These are phyloP conservation scores for Stichodactyla helianthus DNA, from an alignment of 64 coral and sea anemone genomes.

Conservation along the genomic window DNA sequence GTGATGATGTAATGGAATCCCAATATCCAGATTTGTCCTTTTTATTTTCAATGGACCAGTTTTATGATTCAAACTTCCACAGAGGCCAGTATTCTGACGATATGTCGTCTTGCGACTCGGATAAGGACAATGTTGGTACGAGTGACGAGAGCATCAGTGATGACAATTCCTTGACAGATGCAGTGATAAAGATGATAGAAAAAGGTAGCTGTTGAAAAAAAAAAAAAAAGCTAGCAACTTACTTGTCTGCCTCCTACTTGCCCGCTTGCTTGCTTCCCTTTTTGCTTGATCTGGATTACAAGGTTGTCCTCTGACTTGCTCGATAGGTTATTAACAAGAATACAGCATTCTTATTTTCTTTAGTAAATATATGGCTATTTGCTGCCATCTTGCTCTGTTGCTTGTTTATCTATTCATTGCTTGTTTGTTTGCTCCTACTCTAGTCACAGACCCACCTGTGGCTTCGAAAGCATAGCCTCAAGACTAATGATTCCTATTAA, in stretches of 20 bases:
- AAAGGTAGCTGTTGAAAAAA: not conserved
- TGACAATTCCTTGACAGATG: not conserved
- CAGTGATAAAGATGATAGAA: not conserved
- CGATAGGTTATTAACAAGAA: no score
- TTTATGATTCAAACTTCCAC: not conserved
- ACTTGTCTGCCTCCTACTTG: not conserved
- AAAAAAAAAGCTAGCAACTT: not conserved
- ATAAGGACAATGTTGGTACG: not conserved
- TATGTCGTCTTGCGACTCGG: not conserved
- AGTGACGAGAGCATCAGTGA: not conserved
- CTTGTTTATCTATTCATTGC: not conserved
- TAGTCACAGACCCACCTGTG: no score
- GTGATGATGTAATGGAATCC: not conserved
- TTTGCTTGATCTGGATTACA: not conserved
- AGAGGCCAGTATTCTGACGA: not conserved
- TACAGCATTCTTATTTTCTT: no score
- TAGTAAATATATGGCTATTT: no score
- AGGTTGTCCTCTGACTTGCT: no score
- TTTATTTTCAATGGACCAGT: not conserved
- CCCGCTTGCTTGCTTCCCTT: not conserved
- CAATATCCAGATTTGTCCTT: not conserved
- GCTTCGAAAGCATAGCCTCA: no score
- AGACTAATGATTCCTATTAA: not conserved
- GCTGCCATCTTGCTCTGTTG: no score
- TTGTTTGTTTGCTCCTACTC: not conserved